Conservation (phyloP, 1,140 invertebrate species). For the Cotesia glomerata region DNA sequence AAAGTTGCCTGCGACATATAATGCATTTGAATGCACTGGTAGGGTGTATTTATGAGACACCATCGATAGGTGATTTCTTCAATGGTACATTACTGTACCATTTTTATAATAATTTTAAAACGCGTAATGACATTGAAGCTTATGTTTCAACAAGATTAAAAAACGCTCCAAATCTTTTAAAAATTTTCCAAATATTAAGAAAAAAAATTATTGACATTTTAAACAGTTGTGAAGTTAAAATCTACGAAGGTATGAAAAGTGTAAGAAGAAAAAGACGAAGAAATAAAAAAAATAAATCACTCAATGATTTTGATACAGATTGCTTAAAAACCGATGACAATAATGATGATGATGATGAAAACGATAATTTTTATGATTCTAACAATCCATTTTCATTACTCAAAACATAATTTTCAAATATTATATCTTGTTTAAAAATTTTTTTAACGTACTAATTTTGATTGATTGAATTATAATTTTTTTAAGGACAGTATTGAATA, state of each 20-base stretch:
- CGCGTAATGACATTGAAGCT: slow-evolving; percentile 59
- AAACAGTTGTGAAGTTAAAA: neutral
- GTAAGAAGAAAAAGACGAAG: slow-evolving; percentile 27
- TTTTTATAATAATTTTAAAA: slow-evolving; percentile 67
- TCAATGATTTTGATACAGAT: slow-evolving; percentile 18
- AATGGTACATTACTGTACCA: slow-evolving; percentile 80
- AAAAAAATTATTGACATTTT: slow-evolving; percentile 36
- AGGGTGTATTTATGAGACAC: slow-evolving; percentile 63
- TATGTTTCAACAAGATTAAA: slow-evolving; percentile 64
- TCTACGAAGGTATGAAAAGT: neutral
- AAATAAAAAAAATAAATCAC: neutral
- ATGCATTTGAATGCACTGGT: slow-evolving; percentile 72
- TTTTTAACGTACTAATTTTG: too few relatives aligned
- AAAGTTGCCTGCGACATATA: slow-evolving; percentile 69
- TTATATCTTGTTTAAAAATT: neutral
- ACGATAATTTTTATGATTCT: slow-evolving; percentile 37
- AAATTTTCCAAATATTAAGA: slow-evolving; percentile 51
- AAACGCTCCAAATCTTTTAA: slow-evolving; percentile 62
- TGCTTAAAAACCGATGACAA: slow-evolving; percentile 13
- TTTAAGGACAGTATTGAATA: too few relatives aligned
- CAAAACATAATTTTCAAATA: neutral
- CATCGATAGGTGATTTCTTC: slow-evolving; percentile 66
- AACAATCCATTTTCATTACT: slow-evolving; percentile 43
- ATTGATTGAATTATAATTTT: too few relatives aligned
- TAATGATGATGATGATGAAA: slow-evolving; percentile 23